Evolutionary conservation across 2,797 vertebrate genomes (phyloP), one percentile per base, ranked within the genome.

Genomic region (Sebastes reedi): DNA sequence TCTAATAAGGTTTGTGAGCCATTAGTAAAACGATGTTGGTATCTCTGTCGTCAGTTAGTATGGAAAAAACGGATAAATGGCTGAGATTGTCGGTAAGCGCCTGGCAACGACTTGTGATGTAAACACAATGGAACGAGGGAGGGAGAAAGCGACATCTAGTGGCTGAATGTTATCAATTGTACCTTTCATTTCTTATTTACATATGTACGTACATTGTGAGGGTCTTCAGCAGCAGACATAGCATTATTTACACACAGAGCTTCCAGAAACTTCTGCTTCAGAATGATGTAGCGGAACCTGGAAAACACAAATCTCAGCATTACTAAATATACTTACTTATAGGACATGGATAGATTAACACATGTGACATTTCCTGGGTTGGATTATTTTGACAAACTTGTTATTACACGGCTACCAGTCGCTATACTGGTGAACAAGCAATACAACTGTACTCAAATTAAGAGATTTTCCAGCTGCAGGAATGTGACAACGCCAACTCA

Each of bases 231-330:
- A 25, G 97, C 97, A 87, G 98, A 98, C 95, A 99, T 97, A 1
- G 98, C 97, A 29, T 99, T 99, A 92, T 99, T 99, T 82, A 99
- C 97, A 94, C 97, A 99, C 25, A 99, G 95, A 58, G 97, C 98
- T 94, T 99, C 98, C 87, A 99, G 94, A 92, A 99, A 99, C 88
- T 97, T 99, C 95, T 99, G 98, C 91, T 98, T 98, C 92, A 98
- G 93, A 81, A 99, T 95, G 85, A 99, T 98, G 91, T 98, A 99
- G 56, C 97, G 97, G 92, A 99, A 99, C 82, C 98, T 99, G 87
- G 82, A 88, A 67, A 87, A 36, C 76, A 86, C 18, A 86, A 79
- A 76, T 29, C 0, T 60, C 18, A 72, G 16, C 12, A 60, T 83
- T 59, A 67, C 3, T 1, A 81, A 36, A 64, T 52, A 12, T 1